Base-by-base conservation (phyloP, 1,140 invertebrate genomes). In the Drosophila asahinai region DNA sequence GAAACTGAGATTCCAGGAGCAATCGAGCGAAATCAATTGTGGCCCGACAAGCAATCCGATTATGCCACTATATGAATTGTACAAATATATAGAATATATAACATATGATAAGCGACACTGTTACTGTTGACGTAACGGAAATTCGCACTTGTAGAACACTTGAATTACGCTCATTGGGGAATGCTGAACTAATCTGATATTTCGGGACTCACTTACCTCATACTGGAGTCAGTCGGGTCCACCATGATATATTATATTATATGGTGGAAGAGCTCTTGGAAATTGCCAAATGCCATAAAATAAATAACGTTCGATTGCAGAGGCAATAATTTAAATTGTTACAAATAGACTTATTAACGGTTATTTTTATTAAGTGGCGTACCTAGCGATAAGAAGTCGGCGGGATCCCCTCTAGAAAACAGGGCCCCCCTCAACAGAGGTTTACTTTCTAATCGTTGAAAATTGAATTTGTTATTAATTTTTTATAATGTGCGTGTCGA, bases 311-410 rank as follows among this genome's bases (percentile, higher is more conserved):
- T 59, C 25, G 76, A 47, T 51, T 86, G 54, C 49, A 71, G 73
- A 66, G 83, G 80, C 75, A 81, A 86, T 89, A 89, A 86, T 89
- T 91, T 82, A 90, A 90, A 90, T 90, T 65, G 76, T 80, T 82
- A 77, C 81, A 90, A 90, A 90, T 90, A 90, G 70, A 77, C 68
- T 90, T 86, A 90, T 90, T 90, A 86, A 80, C 65, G 72, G 40
- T 86, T 90, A 86, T 90, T 90, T 89, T 82, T 91, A 90, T 90
- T 90, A 90, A 90, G 86, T 90, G 86, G 81, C 80, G 63, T 77
- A 77, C 62, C 51, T 62, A 36, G 71, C 59, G 86, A 90, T 90
- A 90, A 90, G 81, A 63, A 30, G 15, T 9, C n/a, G 9, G 14
- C 15, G 40, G 17, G 30, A 54, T 54, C 17, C 52, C 52, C 52